These are phyloP conservation scores for Leptinotarsa undecemlineata DNA, from an alignment of 1,140 invertebrate species.

Conservation along the genomic window DNA sequence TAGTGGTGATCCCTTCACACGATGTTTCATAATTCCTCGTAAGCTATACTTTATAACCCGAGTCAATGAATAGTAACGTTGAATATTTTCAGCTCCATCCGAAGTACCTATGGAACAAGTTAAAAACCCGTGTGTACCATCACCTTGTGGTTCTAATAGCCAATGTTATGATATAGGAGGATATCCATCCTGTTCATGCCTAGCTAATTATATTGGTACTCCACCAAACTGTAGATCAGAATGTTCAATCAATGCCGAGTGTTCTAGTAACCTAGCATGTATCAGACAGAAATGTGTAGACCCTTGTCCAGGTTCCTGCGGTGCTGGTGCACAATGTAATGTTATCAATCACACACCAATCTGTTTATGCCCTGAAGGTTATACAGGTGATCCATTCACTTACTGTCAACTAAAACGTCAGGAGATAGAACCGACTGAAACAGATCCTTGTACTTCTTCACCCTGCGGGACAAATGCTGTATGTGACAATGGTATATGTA, in stretches of 20 bases:
- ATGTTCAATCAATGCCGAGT: conserved; percentile 74
- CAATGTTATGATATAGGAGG: conserved; percentile 68
- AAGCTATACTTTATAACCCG: conserved; percentile 2
- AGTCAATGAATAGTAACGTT: too few species aligned
- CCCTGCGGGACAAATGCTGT: conserved; percentile 69
- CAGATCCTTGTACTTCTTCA: conserved; percentile 65
- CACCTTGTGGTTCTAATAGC: conserved; percentile 73
- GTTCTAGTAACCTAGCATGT: conserved; percentile 65
- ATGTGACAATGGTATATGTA: conserved; percentile 67
- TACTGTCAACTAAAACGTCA: conserved; percentile 61
- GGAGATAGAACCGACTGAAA: conserved; percentile 46
- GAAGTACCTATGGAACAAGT: conserved; percentile 42
- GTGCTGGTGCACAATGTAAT: conserved; percentile 62
- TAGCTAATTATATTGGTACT: conserved; percentile 58
- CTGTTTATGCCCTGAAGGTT: conserved; percentile 65
- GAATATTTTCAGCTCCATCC: conserved; percentile 51
- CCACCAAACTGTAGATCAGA: conserved; percentile 67
- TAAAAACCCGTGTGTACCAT: conserved; percentile 71
- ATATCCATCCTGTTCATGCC: conserved; percentile 66
- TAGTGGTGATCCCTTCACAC: conserved; percentile 71
- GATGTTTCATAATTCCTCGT: conserved; percentile 60
- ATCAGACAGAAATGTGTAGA: conserved; percentile 65
- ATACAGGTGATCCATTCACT: conserved; percentile 69
- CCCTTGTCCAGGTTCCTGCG: conserved; percentile 71
- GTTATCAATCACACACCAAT: conserved; percentile 67